Conservation (phyloP, 2,113 vertebrate genomes). For the Leucopternis melanops region DNA sequence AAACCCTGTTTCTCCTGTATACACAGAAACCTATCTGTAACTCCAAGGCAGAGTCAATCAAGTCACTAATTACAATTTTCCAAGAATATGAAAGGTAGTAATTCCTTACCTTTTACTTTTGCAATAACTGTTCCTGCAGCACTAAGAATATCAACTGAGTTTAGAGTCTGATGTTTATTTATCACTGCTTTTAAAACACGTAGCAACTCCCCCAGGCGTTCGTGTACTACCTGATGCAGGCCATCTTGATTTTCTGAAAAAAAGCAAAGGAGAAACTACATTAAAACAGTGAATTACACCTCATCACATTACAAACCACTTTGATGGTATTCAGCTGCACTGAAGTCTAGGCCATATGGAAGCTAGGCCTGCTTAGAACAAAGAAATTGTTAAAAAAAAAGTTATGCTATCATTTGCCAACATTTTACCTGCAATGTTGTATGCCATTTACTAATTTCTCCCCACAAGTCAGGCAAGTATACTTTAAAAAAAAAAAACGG, state of each 20-base stretch:
- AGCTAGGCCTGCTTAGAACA: not conserved
- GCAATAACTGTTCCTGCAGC: conserved; percentile 89
- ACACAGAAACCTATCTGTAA: not conserved
- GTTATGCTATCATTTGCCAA: not conserved
- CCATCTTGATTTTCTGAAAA: conserved; percentile 83
- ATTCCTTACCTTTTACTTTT: conserved; percentile 92
- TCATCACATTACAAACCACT: not conserved
- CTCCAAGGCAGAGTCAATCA: not conserved
- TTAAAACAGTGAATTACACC: not conserved
- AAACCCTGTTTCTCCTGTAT: not conserved
- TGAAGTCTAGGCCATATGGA: not conserved
- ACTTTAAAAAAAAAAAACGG: not conserved
- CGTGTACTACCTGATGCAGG: conserved; percentile 86
- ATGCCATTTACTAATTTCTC: not conserved
- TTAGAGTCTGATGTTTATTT: conserved; percentile 89
- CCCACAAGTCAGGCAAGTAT: not conserved
- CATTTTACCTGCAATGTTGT: not conserved
- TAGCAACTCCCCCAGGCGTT: conserved; percentile 89
- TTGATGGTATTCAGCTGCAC: not conserved
- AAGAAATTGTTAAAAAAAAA: not conserved
- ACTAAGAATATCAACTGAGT: conserved; percentile 92
- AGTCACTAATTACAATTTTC: not conserved
- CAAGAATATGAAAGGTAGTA: not conserved
- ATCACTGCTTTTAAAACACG: conserved; percentile 87
- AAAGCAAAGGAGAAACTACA: not conserved